These are phyloP conservation scores for Hylaeus volcanicus DNA, from an alignment of 1,140 invertebrate species.

Conservation along the genomic window DNA sequence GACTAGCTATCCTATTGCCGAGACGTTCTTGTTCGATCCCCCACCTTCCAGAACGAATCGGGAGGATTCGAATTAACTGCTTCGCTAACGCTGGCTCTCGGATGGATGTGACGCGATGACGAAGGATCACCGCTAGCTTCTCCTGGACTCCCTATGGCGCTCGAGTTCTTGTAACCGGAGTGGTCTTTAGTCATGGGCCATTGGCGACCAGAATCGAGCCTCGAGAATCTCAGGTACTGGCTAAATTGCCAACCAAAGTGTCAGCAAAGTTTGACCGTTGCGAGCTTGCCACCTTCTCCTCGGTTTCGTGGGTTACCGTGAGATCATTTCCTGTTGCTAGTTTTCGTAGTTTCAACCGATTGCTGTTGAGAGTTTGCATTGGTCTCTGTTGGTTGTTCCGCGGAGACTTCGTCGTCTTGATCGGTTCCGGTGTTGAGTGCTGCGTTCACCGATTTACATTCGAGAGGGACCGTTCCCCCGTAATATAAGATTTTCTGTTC, in stretches of 20 bases:
- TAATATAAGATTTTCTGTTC: too few relatives aligned
- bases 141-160: neutral
- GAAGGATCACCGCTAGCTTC: neutral
- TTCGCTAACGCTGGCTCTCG: neutral
- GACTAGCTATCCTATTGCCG: neutral
- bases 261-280: slow-evolving; percentile 21
- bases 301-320: neutral
- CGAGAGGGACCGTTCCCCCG: too few relatives aligned
- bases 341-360: slow-evolving; percentile 9
- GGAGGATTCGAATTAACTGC: slow-evolving; percentile 53
- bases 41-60: slow-evolving; percentile 14
- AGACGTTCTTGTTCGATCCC: slow-evolving; percentile 23
- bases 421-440: too few relatives aligned
- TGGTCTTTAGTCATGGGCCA: slow-evolving; percentile 46
- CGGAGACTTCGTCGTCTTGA: too few relatives aligned
- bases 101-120: slow-evolving; percentile 19
- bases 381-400: too few relatives aligned
- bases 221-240: slow-evolving; percentile 51
- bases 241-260: slow-evolving; percentile 2
- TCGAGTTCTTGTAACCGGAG: slow-evolving; percentile 8
- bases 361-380: neutral
- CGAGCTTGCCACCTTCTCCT: neutral
- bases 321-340: slow-evolving; percentile 30
- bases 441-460: too few relatives aligned
- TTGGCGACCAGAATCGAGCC: slow-evolving; percentile 1